Evolutionary conservation across 2,113 vertebrate genomes (phyloP), one percentile per base, ranked within the genome.

Genomic region (Brachypteracias leptosomus): DNA sequence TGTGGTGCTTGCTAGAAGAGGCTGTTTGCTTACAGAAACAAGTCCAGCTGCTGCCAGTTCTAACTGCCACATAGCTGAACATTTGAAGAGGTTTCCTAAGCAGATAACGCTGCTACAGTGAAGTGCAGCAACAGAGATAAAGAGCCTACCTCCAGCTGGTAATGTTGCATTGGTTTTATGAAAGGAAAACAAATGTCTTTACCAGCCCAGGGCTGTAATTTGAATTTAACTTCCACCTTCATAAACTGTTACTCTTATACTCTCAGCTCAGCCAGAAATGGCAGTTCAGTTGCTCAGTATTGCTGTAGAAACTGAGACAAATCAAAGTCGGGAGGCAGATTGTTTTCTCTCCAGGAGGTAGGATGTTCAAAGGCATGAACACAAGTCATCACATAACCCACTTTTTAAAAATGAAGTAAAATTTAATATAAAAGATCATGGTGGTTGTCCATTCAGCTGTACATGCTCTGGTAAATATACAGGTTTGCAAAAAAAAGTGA

Each of bases 381-480:
- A 2, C 13, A 72, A 44, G 22, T 57, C 58, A 79, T 40, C 82
- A 52, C 54, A 26, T 17, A 73, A 76, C 19, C 13, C 11, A 11
- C 7, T 77, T 83, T 47, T 74, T 66, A 86, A 62, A 89, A 93
- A 71, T 1, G 4, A 87, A 85, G 46, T 73, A 67, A 58, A 72
- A 84, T 97, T 93, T 96, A 96, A 92, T 97, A 89, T 15, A 63
- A 95, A 97, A 89, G 33, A 36, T 11, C 15, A 52, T 0, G 13
- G 28, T 26, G 14, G 26, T 33, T 88, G 73, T 83, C 90, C 44
- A 89, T 84, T 93, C 90, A 95, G 33, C 87, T 97, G 61, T 93
- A 94, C 61, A 49, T 16, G 28, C 35, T 72, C 40, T 12, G 10
- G 52, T 66, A 91, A 94, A 74, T 67, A 80, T 5, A 88, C 72